A percentile compares a stretch with the other conserved stretches of the same genome.
These are phyloP conservation scores for Struthio camelus DNA, from an alignment of 2,113 vertebrate genomes.

Conservation along the genomic window DNA sequence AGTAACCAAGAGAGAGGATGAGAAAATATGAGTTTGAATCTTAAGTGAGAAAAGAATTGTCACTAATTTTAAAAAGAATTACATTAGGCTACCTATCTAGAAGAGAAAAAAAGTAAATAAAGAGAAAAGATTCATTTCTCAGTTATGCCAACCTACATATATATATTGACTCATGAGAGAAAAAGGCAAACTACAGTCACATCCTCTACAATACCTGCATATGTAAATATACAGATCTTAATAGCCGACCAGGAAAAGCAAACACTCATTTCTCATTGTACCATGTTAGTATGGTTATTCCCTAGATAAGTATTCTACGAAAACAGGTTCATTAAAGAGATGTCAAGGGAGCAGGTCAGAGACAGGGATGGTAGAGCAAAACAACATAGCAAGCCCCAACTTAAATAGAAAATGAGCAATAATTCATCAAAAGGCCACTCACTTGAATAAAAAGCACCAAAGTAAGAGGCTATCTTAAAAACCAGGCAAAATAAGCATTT, in stretches of 20 bases:
- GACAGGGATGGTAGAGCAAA: neutral
- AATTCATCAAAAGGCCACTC: constrained; percentile 15
- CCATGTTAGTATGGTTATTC: neutral
- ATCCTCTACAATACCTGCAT: neutral
- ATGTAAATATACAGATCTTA: neutral
- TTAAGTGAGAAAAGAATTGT: neutral
- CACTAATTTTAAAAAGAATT: neutral
- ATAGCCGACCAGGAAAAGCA: neutral
- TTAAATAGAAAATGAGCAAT: neutral
- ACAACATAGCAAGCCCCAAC: neutral
- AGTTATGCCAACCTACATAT: neutral
- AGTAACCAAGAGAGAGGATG: neutral
- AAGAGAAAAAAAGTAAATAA: neutral
- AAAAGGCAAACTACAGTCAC: neutral
- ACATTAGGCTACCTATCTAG: neutral
- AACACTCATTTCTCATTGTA: neutral
- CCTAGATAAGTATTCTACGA: neutral
- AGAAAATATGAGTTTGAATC: neutral
- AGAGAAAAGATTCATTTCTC: neutral
- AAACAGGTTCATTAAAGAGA: constrained; percentile 10
- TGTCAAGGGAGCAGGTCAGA: neutral
- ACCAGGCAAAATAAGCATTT: neutral
- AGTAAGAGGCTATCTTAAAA: neutral
- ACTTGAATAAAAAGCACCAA: neutral
- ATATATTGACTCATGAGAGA: neutral